Evolutionary conservation across 2,113 vertebrate genomes (phyloP).

Genomic region (Athene cunicularia): DNA sequence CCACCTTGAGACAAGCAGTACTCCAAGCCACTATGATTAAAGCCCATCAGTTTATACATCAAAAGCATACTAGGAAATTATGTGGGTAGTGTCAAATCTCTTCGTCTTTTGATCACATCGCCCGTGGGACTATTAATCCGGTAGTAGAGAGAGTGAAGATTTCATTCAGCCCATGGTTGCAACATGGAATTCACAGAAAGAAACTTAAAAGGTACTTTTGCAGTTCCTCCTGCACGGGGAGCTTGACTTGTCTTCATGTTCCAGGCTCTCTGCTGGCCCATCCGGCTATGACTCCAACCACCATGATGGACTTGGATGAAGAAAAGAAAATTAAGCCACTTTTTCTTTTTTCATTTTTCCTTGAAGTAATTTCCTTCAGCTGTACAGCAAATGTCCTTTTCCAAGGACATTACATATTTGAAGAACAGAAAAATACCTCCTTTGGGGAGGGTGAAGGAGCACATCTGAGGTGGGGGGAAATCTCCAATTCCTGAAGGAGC

Average conservation of each 20-base stretch:
- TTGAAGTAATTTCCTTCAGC: background rate
- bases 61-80: background rate
- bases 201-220: background rate
- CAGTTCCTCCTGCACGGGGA: background rate
- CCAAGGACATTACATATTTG: background rate
- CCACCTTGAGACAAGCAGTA: background rate
- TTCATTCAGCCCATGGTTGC: background rate
- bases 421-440: background rate
- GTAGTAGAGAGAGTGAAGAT: background rate
- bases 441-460: background rate
- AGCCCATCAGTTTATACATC: background rate
- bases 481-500: background rate
- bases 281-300: background rate
- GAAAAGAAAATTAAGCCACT: background rate
- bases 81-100: background rate
- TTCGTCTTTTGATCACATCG: background rate
- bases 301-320: accelerated
- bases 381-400: background rate
- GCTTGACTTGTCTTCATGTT: background rate
- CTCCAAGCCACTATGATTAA: background rate
- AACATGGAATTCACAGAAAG: background rate
- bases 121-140: background rate
- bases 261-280: background rate
- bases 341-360: background rate
- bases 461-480: background rate